Conservation (phyloP, 2,888 invertebrate species). For the Chaitophorus viminalis region DNA sequence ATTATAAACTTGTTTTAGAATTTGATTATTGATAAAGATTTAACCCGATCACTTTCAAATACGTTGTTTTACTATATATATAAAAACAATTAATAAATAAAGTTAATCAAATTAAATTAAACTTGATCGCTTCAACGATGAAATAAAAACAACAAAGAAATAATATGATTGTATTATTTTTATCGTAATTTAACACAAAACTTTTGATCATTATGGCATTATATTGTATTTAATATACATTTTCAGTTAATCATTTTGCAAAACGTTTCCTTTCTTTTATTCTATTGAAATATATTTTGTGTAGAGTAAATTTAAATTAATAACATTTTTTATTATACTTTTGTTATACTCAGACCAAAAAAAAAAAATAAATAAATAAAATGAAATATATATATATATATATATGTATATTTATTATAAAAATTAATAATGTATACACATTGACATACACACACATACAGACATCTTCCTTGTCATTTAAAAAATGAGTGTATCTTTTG, state of each 20-base stretch:
- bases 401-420: neutral
- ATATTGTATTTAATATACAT: neutral
- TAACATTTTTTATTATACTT: neutral
- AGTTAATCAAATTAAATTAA: neutral
- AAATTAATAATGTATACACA: neutral
- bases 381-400: no score
- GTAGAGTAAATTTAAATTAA: neutral
- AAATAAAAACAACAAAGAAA: neutral
- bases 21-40: neutral
- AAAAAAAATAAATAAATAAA: neutral
- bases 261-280: constrained; percentile 1
- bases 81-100: neutral
- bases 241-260: neutral
- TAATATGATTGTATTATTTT: neutral
- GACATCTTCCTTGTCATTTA: neutral
- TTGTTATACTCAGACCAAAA: neutral
- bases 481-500: neutral
- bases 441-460: neutral
- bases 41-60: neutral
- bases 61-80: neutral
- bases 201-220: neutral
- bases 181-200: neutral
- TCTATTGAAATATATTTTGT: neutral
- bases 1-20: neutral
- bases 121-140: neutral